phyloP scores from a whole-genome alignment of 2,797 vertebrate genomes.

The Urocyon cinereoargenteus region DNA sequence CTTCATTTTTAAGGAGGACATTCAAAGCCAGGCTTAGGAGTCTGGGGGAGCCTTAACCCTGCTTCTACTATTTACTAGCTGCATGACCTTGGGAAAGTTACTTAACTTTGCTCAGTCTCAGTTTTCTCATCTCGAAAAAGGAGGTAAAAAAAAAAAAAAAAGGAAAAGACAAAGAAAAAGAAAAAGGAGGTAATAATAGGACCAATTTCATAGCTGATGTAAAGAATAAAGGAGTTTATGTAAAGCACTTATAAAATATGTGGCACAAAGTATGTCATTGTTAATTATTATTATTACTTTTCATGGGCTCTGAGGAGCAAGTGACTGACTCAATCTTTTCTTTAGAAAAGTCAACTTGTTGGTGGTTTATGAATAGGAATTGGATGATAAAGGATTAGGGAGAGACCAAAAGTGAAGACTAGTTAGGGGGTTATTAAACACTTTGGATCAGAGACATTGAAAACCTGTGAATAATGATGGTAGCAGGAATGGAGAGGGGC shows the following conservation, averaged over 20 bases:
- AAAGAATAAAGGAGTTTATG: conserved; percentile 4
- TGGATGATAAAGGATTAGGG: not conserved
- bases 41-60: not conserved
- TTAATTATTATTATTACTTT: not conserved
- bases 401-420: not conserved
- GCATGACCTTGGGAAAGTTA: not conserved
- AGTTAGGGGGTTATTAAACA: not conserved
- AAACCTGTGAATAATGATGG: not conserved
- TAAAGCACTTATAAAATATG: conserved; percentile 7
- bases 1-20: conserved; percentile 7
- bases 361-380: conserved; percentile 18
- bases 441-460: not conserved
- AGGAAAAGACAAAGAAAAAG: not conserved
- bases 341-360: not conserved
- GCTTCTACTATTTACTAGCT: not conserved
- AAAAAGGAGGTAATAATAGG: not conserved
- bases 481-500: not conserved
- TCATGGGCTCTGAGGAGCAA: not conserved
- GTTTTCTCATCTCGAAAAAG: conserved; percentile 11
- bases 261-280: not conserved
- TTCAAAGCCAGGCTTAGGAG: not conserved
- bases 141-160: not conserved
- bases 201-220: not conserved
- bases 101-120: not conserved
- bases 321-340: not conserved